Percentiles rank a stretch among this genome's conserved stretches.
Evolutionary conservation across 2,797 vertebrate genomes (phyloP).

Genomic region (Columba guinea): DNA sequence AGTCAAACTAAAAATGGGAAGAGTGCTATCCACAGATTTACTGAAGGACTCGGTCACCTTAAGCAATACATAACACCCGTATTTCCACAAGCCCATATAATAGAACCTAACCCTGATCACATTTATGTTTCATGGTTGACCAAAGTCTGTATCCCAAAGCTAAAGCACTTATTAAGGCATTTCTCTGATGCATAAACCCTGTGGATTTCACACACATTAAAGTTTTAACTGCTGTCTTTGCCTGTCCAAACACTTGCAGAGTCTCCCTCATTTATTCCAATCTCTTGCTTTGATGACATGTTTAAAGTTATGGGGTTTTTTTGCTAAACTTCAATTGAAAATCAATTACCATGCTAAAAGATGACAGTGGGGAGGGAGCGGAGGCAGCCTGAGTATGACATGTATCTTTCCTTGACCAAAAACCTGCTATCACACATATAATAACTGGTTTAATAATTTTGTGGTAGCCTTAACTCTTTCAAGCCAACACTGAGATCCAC

Average conservation of each 20-base stretch:
- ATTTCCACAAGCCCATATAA: not conserved
- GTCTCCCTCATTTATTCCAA: not conserved
- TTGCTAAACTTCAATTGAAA: not conserved
- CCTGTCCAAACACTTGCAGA: not conserved
- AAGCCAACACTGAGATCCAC: accelerated
- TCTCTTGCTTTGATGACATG: accelerated
- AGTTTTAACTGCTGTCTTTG: not conserved
- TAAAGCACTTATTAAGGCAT: not conserved
- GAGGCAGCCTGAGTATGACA: accelerated
- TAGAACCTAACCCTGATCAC: not conserved
- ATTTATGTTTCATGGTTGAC: not conserved
- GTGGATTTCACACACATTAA: not conserved
- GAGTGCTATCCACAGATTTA: not conserved
- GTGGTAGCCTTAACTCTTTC: not conserved
- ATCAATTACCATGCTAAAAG: not conserved
- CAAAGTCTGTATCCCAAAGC: not conserved
- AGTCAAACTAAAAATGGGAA: not conserved
- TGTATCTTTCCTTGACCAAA: accelerated
- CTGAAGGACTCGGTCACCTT: not conserved
- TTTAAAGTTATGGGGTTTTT: accelerated
- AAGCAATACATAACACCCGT: accelerated
- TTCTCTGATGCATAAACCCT: not conserved
- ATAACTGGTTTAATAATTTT: accelerated
- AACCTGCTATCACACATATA: accelerated
- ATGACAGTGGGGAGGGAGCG: not conserved